Evolutionary conservation across 2,888 invertebrate genomes (phyloP), one percentile per base, ranked within the genome.

Genomic region (Cephus pygmeus): DNA sequence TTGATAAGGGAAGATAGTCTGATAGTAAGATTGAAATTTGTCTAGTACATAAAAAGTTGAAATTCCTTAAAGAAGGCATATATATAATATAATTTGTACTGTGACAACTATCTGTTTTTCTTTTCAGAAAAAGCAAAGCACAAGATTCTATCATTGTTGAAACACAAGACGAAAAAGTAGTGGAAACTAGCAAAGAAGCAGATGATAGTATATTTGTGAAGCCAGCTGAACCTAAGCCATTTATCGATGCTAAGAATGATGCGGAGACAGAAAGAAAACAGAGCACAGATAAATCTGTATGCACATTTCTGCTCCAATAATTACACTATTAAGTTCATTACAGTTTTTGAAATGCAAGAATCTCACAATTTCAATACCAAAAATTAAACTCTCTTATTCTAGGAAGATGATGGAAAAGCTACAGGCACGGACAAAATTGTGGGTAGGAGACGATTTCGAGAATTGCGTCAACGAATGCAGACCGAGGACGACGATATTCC

Each of bases 401-500:
- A 94, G 93, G 93, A 93, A 77, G 93, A 89, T 33, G 89, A 89
- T 78, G 82, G 85, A 75, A 90, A 86, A 81, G 86, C 86, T 76
- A 79, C 83, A 15, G 87, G 83, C 30, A 79, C 85, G 6, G 91
- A 91, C 76, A 90, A 90, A 79, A 88, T 87, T 75, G 83, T 88
- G 85, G 95, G 96, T 76, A 93, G 97, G 81, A 94, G 94, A 85
- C 94, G 95, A 89, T 97, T 97, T 92, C 95, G 96, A 89, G 97
- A 98, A 92, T 92, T 97, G 81, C 94, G 97, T 76, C 95, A 96
- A 90, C 95, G 95, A 88, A 95, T 97, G 94, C 96, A 97, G 92
- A 96, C 96, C 11, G 97, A 97, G 89, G 97, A 97, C 89, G 97
- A 97, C 86, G 95, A 95, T 85, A 95, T 94, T 77, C 93, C 93